Base-by-base conservation (phyloP, 2,888 invertebrate species). In the Gastracanthus pulcherrimus region DNA sequence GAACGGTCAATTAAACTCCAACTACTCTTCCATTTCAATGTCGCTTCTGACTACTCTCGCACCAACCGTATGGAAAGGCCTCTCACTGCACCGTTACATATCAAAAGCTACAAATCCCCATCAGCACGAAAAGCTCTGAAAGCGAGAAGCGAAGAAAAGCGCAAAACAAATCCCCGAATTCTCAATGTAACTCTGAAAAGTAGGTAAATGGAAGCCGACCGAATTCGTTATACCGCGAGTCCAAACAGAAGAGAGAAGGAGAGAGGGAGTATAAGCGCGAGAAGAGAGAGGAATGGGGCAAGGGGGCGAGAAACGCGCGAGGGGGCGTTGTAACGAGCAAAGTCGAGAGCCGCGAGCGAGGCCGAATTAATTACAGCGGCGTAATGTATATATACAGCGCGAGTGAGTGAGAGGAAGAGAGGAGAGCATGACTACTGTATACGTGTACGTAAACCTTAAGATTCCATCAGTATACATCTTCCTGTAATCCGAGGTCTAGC, bases 401-500 rank as follows among this genome's bases (percentile, higher is more conserved):
- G n/a, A n/a, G n/a, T n/a, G n/a, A n/a, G n/a, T n/a, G n/a, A n/a
- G n/a, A n/a, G n/a, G n/a, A n/a, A n/a, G n/a, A n/a, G n/a, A n/a
- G n/a, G n/a, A n/a, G n/a, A n/a, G n/a, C n/a, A 48, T 48, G 23
- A 23, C 23, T 55, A 55, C 13, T 23, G 19, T 5, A 7, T 51
- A 51, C 29, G 19, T 31, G 38, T n/a, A 48, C 64, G 77, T 86
- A 87, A 88, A 89, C 88, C 87, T 85, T 87, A 89, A 89, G 87
- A 89, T 89, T 90, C 89, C 89, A 90, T 90, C 89, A 87, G 87
- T 87, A 87, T 90, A 89, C 87, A 89, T 90, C 90, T 90, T 88
- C 83, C 38, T 72, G 84, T 90, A 89, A 90, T 90, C 89, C 88
- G 82, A 78, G 77, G 84, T 84, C 84, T 83, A 84, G 85, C 84